Percentiles rank a stretch among this genome's conserved stretches.
Evolutionary conservation across 2,113 vertebrate species (phyloP).

Genomic region (Physeter macrocephalus): DNA sequence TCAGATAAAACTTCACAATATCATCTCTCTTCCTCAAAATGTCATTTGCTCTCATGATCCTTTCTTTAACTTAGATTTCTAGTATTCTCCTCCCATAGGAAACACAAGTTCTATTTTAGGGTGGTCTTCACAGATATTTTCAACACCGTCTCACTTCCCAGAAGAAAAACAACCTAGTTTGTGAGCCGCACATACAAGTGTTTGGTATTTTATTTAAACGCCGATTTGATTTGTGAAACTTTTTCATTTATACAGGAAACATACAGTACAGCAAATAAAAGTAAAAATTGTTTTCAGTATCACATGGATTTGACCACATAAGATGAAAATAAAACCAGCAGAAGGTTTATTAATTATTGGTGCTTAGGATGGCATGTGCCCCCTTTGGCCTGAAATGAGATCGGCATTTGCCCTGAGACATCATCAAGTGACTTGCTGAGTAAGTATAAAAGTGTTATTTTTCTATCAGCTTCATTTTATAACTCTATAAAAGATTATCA

Average conservation of each 20-base stretch:
- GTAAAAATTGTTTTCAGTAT: neutral
- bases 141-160: neutral
- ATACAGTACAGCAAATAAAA: neutral
- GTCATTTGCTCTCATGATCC: neutral
- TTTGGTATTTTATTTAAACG: neutral
- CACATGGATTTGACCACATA: neutral
- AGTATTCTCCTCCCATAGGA: neutral
- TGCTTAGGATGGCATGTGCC: neutral
- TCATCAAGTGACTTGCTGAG: constrained; percentile 18
- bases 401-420: neutral
- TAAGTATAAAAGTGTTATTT: constrained; percentile 35
- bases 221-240: neutral
- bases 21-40: neutral
- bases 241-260: neutral
- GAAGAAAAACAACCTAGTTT: neutral
- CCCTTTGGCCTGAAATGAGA: neutral
- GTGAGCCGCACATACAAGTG: neutral
- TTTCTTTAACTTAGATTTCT: neutral
- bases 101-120: neutral
- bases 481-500: constrained; percentile 46
- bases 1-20: neutral
- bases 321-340: constrained; percentile 3
- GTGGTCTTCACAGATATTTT: neutral
- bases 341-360: neutral
- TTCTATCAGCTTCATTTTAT: constrained; percentile 38